Base-by-base conservation (phyloP, 2,113 vertebrate genomes). In the Oryzias woworae region DNA sequence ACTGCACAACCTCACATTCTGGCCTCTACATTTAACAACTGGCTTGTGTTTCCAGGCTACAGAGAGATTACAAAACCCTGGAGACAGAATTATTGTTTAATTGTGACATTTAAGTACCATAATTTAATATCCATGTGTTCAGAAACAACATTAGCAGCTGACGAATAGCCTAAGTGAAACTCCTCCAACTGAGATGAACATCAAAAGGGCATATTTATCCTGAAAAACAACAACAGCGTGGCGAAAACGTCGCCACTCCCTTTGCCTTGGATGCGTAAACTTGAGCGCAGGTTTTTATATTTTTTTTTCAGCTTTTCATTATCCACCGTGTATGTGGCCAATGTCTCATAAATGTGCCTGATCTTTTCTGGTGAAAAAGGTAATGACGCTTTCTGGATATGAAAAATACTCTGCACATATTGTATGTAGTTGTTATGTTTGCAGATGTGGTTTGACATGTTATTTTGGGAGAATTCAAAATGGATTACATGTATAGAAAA, bases 151-250 rank as follows among this genome's bases (percentile, higher is more conserved):
- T 78, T 77, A 67, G 69, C 44, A 24, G 41, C 73, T 71, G 42
- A 61, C 75, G 68, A 87, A 78, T 81, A 86, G 87, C 84, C 85
- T 89, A 90, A 87, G 80, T 50, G 70, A 88, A 73, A 66, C 75
- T 76, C 48, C 50, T 55, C 69, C 70, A 77, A 58, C 72, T 62
- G 67, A 87, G 78, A 75, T 61, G 43, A 73, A 59, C 51, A 82
- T 57, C 65, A 69, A 46, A 62, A 71, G 66, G 23, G 67, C n/a
- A 57, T 50, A 58, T 74, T 70, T 79, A 86, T 73, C 75, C 79
- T 50, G n/a, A 64, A 53, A n/a, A 62, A 75, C 59, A 73, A 77
- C 44, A 53, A 65, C 50, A 64, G 52, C 18, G 0, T 51, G 48
- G 58, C 60, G 55, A 65, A 60, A 26, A 73, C 49, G 16, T 64